Conservation (phyloP, 2,797 vertebrate genomes). For the Sebastes umbrosus region DNA sequence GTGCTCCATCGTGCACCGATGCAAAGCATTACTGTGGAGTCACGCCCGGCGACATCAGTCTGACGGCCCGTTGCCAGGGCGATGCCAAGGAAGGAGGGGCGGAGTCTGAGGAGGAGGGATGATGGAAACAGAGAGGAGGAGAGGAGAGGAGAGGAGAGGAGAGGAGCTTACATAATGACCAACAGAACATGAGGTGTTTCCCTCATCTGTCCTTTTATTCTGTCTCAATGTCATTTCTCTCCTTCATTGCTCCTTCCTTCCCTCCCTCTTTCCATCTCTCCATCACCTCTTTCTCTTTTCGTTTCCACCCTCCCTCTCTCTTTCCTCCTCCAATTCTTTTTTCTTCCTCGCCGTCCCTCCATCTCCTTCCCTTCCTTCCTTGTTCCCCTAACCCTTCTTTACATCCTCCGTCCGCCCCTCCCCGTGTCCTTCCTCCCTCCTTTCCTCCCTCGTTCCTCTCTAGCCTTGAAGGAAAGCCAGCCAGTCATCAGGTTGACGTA, state of each 20-base stretch:
- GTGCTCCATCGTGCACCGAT: background rate
- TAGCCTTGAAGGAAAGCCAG: constrained; percentile 25
- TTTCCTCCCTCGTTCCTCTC: constrained; percentile 11
- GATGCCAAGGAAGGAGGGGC: constrained; percentile 18
- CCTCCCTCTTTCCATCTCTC: background rate
- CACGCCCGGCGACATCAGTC: constrained; percentile 25
- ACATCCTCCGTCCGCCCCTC: background rate
- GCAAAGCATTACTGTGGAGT: constrained; percentile 6
- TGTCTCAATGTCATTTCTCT: background rate
- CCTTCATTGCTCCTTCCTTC: background rate
- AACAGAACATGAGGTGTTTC: constrained; percentile 18
- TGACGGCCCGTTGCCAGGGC: constrained; percentile 22
- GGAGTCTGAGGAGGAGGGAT: background rate
- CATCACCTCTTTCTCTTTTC: background rate
- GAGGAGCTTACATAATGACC: constrained; percentile 37
- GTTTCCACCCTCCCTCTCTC: background rate
- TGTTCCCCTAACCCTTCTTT: background rate
- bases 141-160: background rate
- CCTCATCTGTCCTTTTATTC: background rate
- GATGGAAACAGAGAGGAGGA: background rate
- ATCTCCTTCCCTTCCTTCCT: background rate
- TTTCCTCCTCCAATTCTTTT: background rate
- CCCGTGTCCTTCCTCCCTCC: background rate
- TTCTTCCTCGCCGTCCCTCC: background rate
- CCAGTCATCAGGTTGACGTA: constrained; percentile 41